Evolutionary conservation across 1,140 invertebrate genomes (phyloP).

Genomic region (Brachionus plicatilis): DNA sequence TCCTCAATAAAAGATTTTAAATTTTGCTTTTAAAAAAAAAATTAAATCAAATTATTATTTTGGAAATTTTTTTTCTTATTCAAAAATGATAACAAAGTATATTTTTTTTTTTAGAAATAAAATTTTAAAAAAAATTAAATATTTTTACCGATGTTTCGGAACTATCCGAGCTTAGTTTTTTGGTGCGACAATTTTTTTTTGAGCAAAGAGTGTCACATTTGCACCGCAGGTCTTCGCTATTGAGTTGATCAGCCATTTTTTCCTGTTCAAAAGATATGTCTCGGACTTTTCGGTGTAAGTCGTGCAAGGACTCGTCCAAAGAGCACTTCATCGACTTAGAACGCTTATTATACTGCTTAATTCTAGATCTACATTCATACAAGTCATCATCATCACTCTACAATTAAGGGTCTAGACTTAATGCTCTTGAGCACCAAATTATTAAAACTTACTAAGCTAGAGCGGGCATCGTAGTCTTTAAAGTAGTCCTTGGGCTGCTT

Average conservation of each 20-base stretch:
- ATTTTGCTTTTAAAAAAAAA: too few species aligned
- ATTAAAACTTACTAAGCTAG: neutral
- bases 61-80: too few species aligned
- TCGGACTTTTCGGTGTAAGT: neutral
- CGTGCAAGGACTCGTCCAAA: neutral
- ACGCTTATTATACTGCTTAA: neutral
- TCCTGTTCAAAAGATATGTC: slow-evolving; percentile 29
- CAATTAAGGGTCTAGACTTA: neutral
- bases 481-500: neutral
- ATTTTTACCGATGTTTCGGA: slow-evolving; percentile 7
- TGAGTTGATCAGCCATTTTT: neutral
- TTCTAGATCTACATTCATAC: neutral
- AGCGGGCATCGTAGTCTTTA: neutral
- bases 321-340: neutral
- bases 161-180: neutral
- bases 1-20: too few species aligned
- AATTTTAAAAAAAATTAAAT: neutral
- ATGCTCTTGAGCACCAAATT: neutral
- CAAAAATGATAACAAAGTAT: too few species aligned
- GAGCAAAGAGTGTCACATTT: neutral
- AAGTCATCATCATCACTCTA: slow-evolving; percentile 18
- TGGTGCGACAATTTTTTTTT: neutral
- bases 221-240: neutral
- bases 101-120: neutral
- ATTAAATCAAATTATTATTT: too few species aligned